These are phyloP conservation scores for Dicerorhinus sumatrensis DNA, from an alignment of 2,113 vertebrate species.

Conservation along the genomic window DNA sequence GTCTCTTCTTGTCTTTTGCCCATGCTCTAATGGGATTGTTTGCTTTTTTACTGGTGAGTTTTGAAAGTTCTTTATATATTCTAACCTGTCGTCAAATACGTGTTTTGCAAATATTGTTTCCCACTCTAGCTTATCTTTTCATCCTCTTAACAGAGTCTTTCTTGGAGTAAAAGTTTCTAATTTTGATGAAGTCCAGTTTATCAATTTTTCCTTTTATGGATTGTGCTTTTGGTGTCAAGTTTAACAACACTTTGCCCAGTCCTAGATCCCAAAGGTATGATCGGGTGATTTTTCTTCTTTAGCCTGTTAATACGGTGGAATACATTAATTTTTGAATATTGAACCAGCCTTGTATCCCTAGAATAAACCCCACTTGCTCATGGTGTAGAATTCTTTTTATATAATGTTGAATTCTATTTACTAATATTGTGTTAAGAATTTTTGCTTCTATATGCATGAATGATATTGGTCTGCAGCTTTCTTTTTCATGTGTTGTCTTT, in stretches of 20 bases:
- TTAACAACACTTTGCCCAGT: not conserved
- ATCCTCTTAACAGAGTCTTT: not conserved
- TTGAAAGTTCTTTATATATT: not conserved
- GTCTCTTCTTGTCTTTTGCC: not conserved
- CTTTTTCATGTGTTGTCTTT: not conserved
- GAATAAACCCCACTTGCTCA: not conserved
- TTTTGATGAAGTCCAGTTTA: not conserved
- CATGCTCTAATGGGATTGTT: not conserved
- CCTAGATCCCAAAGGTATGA: not conserved
- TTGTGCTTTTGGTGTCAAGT: not conserved
- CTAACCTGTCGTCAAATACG: not conserved
- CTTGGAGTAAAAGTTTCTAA: not conserved
- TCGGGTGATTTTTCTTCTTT: not conserved
- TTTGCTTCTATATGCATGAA: not conserved
- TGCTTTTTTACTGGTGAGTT: not conserved
- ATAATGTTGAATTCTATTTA: not conserved
- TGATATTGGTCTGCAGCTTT: not conserved
- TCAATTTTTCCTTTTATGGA: not conserved
- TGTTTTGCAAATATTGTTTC: not conserved
- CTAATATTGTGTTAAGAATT: not conserved
- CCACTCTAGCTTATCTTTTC: not conserved
- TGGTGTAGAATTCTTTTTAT: not conserved
- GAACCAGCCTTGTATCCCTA: not conserved
- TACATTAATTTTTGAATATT: not conserved
- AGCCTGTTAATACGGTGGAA: not conserved